Evolutionary conservation across 2,888 invertebrate genomes (phyloP).

Genomic region (Cybosia mesomella): DNA sequence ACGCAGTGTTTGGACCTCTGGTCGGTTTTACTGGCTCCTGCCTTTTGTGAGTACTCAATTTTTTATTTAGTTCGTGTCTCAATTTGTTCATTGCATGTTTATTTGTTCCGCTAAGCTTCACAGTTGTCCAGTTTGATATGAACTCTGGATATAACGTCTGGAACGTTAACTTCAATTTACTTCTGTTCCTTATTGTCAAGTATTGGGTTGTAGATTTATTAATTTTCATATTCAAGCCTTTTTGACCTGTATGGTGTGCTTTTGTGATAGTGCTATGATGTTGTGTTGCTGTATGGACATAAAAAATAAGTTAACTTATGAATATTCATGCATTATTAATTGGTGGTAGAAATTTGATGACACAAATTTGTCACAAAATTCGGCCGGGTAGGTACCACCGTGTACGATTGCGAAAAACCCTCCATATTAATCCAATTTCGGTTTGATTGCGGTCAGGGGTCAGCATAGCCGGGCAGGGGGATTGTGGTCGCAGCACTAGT

Average conservation of each 20-base stretch:
- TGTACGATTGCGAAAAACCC: too few relatives aligned
- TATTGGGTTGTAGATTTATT: background rate
- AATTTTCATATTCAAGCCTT: background rate
- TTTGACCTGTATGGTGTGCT: background rate
- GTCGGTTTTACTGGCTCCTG: background rate
- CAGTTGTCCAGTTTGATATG: background rate
- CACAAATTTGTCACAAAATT: too few relatives aligned
- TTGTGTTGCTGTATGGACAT: background rate
- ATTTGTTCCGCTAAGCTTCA: background rate
- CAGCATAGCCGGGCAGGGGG: too few relatives aligned
- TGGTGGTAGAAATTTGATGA: too few relatives aligned
- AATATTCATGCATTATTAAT: background rate
- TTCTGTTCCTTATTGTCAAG: background rate
- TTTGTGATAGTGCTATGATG: background rate
- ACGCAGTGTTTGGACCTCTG: background rate
- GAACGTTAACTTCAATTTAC: background rate
- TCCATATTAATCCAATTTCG: too few relatives aligned
- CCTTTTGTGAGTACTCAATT: background rate
- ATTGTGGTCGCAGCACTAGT: too few relatives aligned
- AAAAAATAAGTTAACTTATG: background rate
- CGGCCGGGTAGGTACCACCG: too few relatives aligned
- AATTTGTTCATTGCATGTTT: background rate
- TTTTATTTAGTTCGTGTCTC: background rate
- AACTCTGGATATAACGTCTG: conserved; percentile 9
- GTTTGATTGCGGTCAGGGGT: too few relatives aligned